These are phyloP conservation scores for Pagrus major DNA, from an alignment of 2,113 vertebrate genomes.

Conservation along the genomic window DNA sequence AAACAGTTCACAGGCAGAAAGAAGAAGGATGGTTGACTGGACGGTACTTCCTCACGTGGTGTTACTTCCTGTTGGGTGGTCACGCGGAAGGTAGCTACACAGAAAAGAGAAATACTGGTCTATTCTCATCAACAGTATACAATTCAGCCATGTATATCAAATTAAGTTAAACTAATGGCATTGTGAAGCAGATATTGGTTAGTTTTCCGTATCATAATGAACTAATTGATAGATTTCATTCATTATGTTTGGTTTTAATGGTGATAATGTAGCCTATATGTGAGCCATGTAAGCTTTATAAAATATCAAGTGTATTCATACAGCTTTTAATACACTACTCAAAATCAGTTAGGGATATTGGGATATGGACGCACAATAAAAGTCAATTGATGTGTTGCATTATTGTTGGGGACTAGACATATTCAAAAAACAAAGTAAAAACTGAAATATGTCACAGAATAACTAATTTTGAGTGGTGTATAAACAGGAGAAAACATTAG, in stretches of 20 bases:
- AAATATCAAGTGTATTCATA: neutral
- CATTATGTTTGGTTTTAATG: neutral
- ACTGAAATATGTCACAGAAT: too few species aligned
- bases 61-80: slow-evolving; percentile 40
- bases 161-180: neutral
- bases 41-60: neutral
- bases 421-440: too few species aligned
- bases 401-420: too few species aligned
- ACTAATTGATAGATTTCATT: neutral
- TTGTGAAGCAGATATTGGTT: too few species aligned
- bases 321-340: neutral
- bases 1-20: neutral
- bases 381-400: too few species aligned
- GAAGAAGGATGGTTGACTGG: neutral
- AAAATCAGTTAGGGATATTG: too few species aligned
- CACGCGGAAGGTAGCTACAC: slow-evolving; percentile 8
- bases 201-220: neutral
- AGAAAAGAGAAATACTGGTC: neutral
- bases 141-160: too few species aligned
- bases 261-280: too few species aligned
- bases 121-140: neutral
- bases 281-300: too few species aligned
- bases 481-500: neutral
- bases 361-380: too few species aligned
- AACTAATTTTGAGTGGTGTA: too few species aligned